phyloP scores from a whole-genome alignment of 2,113 vertebrate genomes.

The Progne subis region DNA sequence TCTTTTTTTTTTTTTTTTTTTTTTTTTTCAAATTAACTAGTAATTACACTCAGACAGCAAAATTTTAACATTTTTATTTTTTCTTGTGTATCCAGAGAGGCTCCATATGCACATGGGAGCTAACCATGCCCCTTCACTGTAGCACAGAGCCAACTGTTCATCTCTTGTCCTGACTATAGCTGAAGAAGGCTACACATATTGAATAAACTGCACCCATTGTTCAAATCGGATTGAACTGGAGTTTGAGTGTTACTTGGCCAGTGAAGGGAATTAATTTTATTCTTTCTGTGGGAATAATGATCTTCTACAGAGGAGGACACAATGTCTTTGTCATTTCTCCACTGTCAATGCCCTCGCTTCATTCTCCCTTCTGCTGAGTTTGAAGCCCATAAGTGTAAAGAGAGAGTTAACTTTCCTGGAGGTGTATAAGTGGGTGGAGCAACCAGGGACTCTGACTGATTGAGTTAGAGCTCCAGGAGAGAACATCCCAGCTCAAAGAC shows the following conservation, averaged over 20 bases:
- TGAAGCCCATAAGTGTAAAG: rapidly evolving
- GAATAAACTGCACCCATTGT: conserved; percentile 31
- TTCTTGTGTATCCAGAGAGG: not conserved
- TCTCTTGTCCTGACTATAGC: not conserved
- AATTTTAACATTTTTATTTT: not conserved
- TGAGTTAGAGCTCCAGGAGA: not conserved
- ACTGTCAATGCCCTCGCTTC: not conserved
- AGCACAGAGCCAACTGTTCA: not conserved
- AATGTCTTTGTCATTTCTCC: not conserved
- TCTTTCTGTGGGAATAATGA: not conserved
- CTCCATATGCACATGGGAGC: not conserved
- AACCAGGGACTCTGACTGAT: not conserved
- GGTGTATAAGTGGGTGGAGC: not conserved
- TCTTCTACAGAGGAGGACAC: not conserved
- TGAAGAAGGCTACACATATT: not conserved
- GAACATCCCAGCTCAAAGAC: not conserved
- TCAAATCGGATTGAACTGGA: conserved; percentile 17
- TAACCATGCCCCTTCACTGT: not conserved
- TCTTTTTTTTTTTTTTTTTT: not conserved
- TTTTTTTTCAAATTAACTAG: not conserved
- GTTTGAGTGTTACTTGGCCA: not conserved
- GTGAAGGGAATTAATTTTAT: conserved; percentile 2
- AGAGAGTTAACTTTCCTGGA: not conserved
- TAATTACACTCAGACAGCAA: not conserved
- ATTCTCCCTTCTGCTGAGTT: not conserved